phyloP scores from a whole-genome alignment of 2,797 vertebrate genomes.

The Eidolon dupreanum region DNA sequence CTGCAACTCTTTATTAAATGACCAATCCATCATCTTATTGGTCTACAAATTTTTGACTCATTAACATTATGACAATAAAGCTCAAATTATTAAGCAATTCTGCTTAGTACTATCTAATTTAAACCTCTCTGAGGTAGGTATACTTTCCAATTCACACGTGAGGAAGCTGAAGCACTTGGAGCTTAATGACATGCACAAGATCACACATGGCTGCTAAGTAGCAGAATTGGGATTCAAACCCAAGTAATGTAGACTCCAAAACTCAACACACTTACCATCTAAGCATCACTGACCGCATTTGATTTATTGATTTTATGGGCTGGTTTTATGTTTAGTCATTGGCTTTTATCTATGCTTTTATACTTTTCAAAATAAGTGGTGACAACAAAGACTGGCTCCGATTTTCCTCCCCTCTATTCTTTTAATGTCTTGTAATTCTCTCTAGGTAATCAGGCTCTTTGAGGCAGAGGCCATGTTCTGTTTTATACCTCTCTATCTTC shows the following conservation, averaged over 20 bases:
- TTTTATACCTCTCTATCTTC: neutral
- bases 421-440: neutral
- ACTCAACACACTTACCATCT: neutral
- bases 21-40: neutral
- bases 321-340: neutral
- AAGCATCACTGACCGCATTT: neutral
- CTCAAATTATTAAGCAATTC: neutral
- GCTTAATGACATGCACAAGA: neutral
- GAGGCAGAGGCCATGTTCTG: neutral
- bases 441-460: neutral
- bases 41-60: neutral
- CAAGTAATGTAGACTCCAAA: neutral
- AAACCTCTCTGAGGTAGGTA: neutral
- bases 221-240: neutral
- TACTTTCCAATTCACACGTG: neutral
- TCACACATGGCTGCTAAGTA: neutral
- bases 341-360: neutral
- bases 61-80: neutral
- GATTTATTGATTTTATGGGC: neutral
- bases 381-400: neutral
- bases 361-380: neutral
- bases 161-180: neutral
- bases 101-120: neutral
- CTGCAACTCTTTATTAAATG: neutral
- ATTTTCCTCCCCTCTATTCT: neutral